Base-by-base conservation (phyloP, 2,113 vertebrate genomes). In the Xiphophorus hellerii region DNA sequence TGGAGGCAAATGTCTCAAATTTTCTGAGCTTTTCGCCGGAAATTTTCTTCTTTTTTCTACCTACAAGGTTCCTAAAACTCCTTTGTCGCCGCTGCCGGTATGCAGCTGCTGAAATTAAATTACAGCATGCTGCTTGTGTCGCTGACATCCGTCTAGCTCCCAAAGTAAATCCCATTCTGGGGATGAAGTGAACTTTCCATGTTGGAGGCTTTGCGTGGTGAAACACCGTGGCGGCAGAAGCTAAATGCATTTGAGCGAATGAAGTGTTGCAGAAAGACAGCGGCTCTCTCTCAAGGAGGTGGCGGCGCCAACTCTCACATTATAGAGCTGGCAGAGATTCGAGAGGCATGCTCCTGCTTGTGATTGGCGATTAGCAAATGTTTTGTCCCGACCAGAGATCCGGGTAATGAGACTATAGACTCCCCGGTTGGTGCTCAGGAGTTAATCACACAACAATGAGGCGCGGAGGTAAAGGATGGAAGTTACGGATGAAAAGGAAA, bases 371-470 rank as follows among this genome's bases (percentile, higher is more conserved):
- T 94, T 93, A 93, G 81, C 73, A 68, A 83, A 66, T 92, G 82
- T 62, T 90, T 93, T 86, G 88, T 78, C 81, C 84, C 86, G 64
- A 82, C 88, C 87, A 86, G 78, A 87, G 87, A 90, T 89, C 86
- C 84, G 81, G 76, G 80, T 91, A 84, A 82, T 82, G 89, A 92
- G 86, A 94, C 89, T 89, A 80, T 42, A 58, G 63, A 64, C 86
- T 73, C 80, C 77, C 89, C 85, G 82, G 76, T 86, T 89, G 89
- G 74, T 92, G 92, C 92, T 89, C 51, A 77, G 83, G 87, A 95
- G 89, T 93, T 95, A 96, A 95, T 93, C 91, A 94, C 90, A 90
- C 77, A 93, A 94, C 93, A 94, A 93, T 90, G 90, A 87, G 93
- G 69, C 77, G 82, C 77, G 74, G 85, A 73, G 86, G 68, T 82